These are phyloP conservation scores for Phoeniculus purpureus DNA, from an alignment of 2,797 vertebrate species.

Conservation along the genomic window DNA sequence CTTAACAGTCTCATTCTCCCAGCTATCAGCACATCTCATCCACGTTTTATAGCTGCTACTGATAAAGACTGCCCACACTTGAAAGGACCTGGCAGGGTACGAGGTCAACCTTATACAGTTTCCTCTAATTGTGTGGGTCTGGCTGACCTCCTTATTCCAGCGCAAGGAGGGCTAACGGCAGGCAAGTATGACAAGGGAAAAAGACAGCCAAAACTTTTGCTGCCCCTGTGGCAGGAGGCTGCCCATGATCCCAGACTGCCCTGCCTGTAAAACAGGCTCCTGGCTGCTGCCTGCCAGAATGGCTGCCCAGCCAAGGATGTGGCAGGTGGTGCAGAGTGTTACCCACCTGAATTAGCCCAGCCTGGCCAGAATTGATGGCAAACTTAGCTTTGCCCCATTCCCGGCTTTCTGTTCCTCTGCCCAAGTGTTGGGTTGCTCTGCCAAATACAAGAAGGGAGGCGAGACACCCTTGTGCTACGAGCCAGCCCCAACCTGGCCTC, in stretches of 20 bases:
- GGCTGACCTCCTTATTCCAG: conserved; percentile 59
- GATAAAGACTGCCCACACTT: conserved; percentile 64
- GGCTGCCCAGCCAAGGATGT: rapidly evolving
- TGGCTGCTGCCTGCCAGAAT: not conserved
- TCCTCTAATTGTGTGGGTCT: conserved; percentile 73
- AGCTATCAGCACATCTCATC: conserved; percentile 53
- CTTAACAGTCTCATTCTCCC: conserved; percentile 63
- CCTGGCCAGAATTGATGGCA: not conserved
- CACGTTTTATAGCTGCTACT: conserved; percentile 58
- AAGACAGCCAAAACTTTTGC: conserved; percentile 52
- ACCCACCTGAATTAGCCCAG: not conserved
- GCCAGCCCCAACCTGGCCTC: not conserved
- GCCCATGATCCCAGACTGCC: not conserved
- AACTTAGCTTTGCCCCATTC: not conserved
- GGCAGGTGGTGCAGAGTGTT: not conserved
- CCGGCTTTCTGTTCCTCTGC: not conserved
- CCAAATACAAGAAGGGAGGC: not conserved
- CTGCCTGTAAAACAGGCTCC: not conserved
- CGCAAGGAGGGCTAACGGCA: conserved; percentile 9
- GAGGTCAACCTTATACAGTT: conserved; percentile 57
- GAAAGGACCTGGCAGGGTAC: conserved; percentile 63
- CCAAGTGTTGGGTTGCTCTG: not conserved
- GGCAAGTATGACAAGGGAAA: conserved; percentile 41
- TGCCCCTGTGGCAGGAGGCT: not conserved
- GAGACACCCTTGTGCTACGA: not conserved